Conservation (phyloP, 2,113 vertebrate species). For the Balaenoptera acutorostrata region DNA sequence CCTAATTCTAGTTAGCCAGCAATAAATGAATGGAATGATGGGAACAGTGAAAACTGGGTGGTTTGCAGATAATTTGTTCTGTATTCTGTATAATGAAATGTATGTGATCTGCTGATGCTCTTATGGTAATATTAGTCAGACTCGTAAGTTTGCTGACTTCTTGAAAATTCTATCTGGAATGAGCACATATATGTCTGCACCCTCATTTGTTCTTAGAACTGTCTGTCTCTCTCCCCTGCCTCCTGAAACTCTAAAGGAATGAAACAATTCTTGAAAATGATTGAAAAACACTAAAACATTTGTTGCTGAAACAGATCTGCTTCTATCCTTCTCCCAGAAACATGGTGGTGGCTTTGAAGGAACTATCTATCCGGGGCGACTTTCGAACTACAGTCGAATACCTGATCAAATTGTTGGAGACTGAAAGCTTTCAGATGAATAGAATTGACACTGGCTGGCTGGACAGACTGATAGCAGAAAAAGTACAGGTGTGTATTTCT, state of each 20-base stretch:
- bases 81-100: not conserved
- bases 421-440: constrained; percentile 97
- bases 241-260: not conserved
- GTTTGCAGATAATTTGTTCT: not conserved
- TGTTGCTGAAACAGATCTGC: not conserved
- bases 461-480: constrained; percentile 96
- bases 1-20: not conserved
- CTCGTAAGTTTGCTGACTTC: not conserved
- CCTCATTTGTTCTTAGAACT: constrained; percentile 6
- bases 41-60: not conserved
- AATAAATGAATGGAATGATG: not conserved
- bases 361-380: constrained; percentile 97
- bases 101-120: not conserved
- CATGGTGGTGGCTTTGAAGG: constrained; percentile 98
- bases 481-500: constrained; percentile 91
- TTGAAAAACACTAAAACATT: not conserved
- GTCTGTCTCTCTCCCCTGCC: not conserved
- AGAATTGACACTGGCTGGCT: constrained; percentile 97
- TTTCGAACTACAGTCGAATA: constrained; percentile 99
- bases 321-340: constrained; percentile 83
- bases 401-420: constrained; percentile 96
- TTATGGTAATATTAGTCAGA: not conserved
- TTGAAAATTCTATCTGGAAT: not conserved
- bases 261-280: constrained; percentile 30
- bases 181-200: not conserved